A percentile compares a stretch with the other conserved stretches of the same genome.
Conservation (phyloP, 2,888 invertebrate species). For the Cosmia pyralina region DNA sequence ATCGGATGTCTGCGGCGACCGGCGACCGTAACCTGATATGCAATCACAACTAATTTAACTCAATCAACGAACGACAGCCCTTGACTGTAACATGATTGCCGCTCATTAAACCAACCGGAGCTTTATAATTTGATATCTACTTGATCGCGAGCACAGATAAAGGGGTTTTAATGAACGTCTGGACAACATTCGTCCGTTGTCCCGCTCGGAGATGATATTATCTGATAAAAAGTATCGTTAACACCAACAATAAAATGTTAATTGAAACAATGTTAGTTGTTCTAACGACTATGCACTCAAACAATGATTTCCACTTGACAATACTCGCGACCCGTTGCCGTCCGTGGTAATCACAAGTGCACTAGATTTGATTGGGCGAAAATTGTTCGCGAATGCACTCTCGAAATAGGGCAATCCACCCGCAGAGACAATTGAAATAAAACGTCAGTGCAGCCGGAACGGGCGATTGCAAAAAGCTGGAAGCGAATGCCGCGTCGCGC, state of each 20-base stretch:
- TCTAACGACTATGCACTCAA: constrained; percentile 18
- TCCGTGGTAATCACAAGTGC: constrained; percentile 72
- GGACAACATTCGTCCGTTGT: constrained; percentile 35
- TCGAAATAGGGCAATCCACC: constrained; percentile 87
- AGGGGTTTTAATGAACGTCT: constrained; percentile 57
- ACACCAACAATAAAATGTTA: constrained; percentile 37
- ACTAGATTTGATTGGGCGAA: constrained; percentile 80
- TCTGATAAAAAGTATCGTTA: constrained; percentile 41
- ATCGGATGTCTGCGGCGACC: constrained; percentile 68
- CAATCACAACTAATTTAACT: constrained; percentile 84
- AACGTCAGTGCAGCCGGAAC: constrained; percentile 73
- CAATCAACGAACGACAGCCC: constrained; percentile 76
- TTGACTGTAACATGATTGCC: constrained; percentile 70
- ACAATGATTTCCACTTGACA: constrained; percentile 47
- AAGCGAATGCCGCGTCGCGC: constrained; percentile 62
- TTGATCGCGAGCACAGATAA: constrained; percentile 60
- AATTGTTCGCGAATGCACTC: constrained; percentile 81
- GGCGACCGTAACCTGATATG: constrained; percentile 78
- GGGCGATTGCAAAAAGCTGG: constrained; percentile 67
- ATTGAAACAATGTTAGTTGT: constrained; percentile 40
- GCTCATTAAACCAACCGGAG: constrained; percentile 70
- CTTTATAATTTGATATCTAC: constrained; percentile 66
- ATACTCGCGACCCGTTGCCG: constrained; percentile 35
- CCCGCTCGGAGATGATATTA: constrained; percentile 39
- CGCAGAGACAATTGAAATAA: constrained; percentile 88